Conservation (phyloP, 53 echinoderm and acorn worm genomes). For the Arbacia lixula region DNA sequence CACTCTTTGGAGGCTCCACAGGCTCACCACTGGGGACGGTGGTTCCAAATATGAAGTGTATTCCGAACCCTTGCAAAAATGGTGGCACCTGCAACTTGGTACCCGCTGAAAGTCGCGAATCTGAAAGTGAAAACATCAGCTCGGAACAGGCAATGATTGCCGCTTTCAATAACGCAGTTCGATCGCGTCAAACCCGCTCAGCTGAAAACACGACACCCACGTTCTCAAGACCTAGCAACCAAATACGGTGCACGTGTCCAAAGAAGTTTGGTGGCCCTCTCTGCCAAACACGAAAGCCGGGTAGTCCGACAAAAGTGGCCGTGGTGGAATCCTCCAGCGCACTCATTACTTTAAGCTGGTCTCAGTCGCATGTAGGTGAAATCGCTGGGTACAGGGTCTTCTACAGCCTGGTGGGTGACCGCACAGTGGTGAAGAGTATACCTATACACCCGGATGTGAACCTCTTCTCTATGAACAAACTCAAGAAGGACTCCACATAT, state of each 20-base stretch:
- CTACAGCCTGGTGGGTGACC: slow-evolving; percentile 77
- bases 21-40: slow-evolving; percentile 11
- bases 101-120: slow-evolving; percentile 21
- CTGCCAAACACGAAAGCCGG: slow-evolving; percentile 79
- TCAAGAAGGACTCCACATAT: slow-evolving; percentile 78
- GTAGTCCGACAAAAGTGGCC: slow-evolving; percentile 67
- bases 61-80: slow-evolving; percentile 89
- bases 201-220: neutral
- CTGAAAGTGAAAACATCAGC: slow-evolving; percentile 43
- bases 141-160: slow-evolving; percentile 20
- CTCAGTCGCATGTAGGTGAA: slow-evolving; percentile 32
- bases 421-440: slow-evolving; percentile 70
- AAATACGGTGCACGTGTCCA: slow-evolving; percentile 67
- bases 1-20: slow-evolving; percentile 24
- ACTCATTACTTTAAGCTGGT: slow-evolving; percentile 80
- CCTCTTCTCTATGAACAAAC: slow-evolving; percentile 79
- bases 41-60: slow-evolving; percentile 55
- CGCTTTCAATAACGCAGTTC: slow-evolving; percentile 15
- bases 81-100: slow-evolving; percentile 67
- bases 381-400: slow-evolving; percentile 84
- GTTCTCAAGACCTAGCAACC: slow-evolving; percentile 2
- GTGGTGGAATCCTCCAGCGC: slow-evolving; percentile 66
- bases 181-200: slow-evolving; percentile 7
- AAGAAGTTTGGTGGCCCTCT: slow-evolving; percentile 72
- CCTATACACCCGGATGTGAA: slow-evolving; percentile 85